phyloP scores from a whole-genome alignment of 2,888 invertebrate species.

The Pachycephus smyrnensis region DNA sequence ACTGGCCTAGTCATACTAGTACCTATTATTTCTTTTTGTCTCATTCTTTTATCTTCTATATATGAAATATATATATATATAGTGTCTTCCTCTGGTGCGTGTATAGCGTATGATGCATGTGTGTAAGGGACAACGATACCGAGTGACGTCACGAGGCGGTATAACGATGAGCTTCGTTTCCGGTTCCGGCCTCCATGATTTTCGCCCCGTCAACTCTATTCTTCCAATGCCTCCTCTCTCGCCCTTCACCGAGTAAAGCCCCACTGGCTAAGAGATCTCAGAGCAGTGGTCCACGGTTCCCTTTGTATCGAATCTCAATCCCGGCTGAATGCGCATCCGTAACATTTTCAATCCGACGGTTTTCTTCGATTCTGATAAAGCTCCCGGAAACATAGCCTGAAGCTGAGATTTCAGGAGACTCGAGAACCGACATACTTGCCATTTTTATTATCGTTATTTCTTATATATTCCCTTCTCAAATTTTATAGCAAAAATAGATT shows the following conservation, averaged over 20 bases:
- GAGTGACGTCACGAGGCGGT: conserved; percentile 40
- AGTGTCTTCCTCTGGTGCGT: not conserved
- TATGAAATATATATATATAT: not conserved
- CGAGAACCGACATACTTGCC: not conserved
- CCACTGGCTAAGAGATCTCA: not conserved
- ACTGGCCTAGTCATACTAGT: not conserved
- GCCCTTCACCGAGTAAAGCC: not conserved
- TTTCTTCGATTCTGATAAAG: conserved; percentile 6
- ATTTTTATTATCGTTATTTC: not conserved
- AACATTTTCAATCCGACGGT: conserved; percentile 5
- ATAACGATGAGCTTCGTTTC: conserved; percentile 58
- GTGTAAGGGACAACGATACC: conserved; percentile 5
- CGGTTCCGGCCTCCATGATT: conserved; percentile 57
- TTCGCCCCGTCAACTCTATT: conserved; percentile 58
- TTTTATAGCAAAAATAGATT: not conserved
- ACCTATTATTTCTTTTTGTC: not conserved
- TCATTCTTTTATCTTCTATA: not conserved
- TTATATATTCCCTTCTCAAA: not conserved
- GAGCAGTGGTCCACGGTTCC: conserved; percentile 8
- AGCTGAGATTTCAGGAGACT: not conserved
- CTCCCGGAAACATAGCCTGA: not conserved
- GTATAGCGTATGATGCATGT: not conserved
- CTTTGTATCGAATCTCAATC: conserved; percentile 12
- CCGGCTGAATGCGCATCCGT: conserved; percentile 8
- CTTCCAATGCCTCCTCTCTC: conserved; percentile 32